Conservation (phyloP, 2,888 invertebrate genomes). For the Psylliodes chrysocephalus region DNA sequence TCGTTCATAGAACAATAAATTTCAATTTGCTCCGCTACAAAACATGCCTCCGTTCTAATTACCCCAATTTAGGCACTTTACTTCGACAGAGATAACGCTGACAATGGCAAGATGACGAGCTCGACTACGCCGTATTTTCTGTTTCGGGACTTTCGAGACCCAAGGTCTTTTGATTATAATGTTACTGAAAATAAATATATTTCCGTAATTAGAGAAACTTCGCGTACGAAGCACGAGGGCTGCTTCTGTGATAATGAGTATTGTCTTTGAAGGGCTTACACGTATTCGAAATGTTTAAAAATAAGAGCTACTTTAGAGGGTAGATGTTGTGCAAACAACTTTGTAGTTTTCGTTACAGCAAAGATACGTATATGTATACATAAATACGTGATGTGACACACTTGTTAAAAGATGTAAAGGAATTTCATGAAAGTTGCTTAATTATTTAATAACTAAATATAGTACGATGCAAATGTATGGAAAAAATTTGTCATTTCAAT, state of each 20-base stretch:
- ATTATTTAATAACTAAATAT: no score
- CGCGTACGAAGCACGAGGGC: not conserved
- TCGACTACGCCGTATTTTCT: slow-evolving; percentile 17
- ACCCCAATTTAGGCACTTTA: slow-evolving; percentile 47
- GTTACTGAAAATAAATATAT: slow-evolving; percentile 30
- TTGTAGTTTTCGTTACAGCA: no score
- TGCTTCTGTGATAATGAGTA: slow-evolving; percentile 1
- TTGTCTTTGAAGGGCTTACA: not conserved
- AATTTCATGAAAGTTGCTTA: no score
- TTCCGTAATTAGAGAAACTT: slow-evolving; percentile 18
- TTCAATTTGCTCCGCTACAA: slow-evolving; percentile 48
- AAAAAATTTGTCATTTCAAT: no score
- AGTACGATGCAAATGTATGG: no score
- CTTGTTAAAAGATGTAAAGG: no score
- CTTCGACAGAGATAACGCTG: slow-evolving; percentile 37
- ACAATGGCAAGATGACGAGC: slow-evolving; percentile 42
- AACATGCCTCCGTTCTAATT: slow-evolving; percentile 49
- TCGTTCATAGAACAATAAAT: slow-evolving; percentile 45
- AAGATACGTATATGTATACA: no score
- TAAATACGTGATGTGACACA: no score
- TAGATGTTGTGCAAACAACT: no score
- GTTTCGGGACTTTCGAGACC: slow-evolving; percentile 2
- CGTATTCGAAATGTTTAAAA: not conserved
- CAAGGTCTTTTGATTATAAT: slow-evolving; percentile 30
- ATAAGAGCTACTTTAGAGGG: not conserved